A percentile compares a stretch with the other conserved stretches of the same genome.
Conservation (phyloP, 2,888 invertebrate genomes). For the Sphaerophoria taeniata region DNA sequence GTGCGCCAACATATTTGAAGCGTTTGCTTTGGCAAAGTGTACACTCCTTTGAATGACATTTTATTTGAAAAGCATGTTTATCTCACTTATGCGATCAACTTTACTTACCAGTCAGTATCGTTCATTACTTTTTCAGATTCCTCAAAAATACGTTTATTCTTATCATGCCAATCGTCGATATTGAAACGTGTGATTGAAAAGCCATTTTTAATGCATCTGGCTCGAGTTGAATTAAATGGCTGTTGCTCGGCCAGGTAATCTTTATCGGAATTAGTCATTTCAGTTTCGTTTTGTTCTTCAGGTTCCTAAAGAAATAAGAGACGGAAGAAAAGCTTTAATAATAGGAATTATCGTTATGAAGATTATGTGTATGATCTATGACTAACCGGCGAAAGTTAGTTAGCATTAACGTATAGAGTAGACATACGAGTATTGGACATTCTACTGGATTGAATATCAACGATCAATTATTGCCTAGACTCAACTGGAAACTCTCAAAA, state of each 20-base stretch:
- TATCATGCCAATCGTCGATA: conserved; percentile 88
- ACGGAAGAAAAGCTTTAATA: too few species aligned
- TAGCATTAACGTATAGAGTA: too few species aligned
- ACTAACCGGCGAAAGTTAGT: too few species aligned
- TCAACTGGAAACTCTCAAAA: too few species aligned
- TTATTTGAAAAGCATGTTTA: not conserved
- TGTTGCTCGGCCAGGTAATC: not conserved
- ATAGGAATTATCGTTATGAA: too few species aligned
- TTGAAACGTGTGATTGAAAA: conserved; percentile 90
- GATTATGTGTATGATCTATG: too few species aligned
- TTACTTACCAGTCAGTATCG: conserved; percentile 83
- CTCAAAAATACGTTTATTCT: conserved; percentile 85
- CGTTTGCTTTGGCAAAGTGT: conserved; percentile 86
- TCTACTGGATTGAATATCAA: too few species aligned
- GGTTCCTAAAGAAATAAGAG: not conserved
- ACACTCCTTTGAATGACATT: conserved; percentile 82
- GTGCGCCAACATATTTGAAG: conserved; percentile 86
- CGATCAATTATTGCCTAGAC: too few species aligned
- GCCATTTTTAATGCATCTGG: conserved; percentile 83
- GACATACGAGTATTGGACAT: too few species aligned
- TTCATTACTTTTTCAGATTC: conserved; percentile 83
- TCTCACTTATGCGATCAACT: too few species aligned
- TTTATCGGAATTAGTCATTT: too few species aligned
- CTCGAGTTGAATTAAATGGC: not conserved
- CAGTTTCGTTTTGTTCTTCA: not conserved